phyloP scores from a whole-genome alignment of 2,113 vertebrate species.

The Nycticebus coucang region DNA sequence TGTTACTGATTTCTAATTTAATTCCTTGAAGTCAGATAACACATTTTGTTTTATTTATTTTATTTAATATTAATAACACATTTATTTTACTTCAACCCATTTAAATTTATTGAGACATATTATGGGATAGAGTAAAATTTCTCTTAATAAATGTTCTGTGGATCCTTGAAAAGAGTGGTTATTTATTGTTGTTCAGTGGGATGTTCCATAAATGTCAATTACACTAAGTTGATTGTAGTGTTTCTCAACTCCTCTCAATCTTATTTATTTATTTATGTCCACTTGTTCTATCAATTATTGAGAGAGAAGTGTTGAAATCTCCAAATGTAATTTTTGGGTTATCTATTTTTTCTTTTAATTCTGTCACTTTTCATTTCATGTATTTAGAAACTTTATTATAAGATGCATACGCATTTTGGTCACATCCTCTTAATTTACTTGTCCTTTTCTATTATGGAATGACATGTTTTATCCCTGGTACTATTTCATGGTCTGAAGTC shows the following conservation, averaged over 20 bases:
- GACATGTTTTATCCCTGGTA: neutral
- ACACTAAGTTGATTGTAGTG: neutral
- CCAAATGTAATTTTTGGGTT: neutral
- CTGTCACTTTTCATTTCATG: neutral
- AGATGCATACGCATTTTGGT: neutral
- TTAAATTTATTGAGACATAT: neutral
- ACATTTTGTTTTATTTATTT: neutral
- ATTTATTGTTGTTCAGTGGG: neutral
- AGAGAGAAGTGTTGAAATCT: neutral
- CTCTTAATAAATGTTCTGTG: neutral
- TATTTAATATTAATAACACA: too few species aligned
- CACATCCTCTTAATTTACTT: neutral
- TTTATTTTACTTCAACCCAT: neutral
- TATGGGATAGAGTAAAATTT: neutral
- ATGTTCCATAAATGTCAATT: neutral
- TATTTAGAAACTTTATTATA: neutral
- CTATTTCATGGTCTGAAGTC: neutral
- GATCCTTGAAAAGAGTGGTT: neutral
- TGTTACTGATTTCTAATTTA: neutral
- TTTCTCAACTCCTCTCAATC: neutral
- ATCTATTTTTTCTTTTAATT: neutral
- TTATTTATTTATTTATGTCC: neutral
- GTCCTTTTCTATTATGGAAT: neutral
- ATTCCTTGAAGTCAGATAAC: neutral
- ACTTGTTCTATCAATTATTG: neutral